These are phyloP conservation scores for Callinectes sapidus DNA, from an alignment of 2,888 invertebrate species.

Conservation along the genomic window DNA sequence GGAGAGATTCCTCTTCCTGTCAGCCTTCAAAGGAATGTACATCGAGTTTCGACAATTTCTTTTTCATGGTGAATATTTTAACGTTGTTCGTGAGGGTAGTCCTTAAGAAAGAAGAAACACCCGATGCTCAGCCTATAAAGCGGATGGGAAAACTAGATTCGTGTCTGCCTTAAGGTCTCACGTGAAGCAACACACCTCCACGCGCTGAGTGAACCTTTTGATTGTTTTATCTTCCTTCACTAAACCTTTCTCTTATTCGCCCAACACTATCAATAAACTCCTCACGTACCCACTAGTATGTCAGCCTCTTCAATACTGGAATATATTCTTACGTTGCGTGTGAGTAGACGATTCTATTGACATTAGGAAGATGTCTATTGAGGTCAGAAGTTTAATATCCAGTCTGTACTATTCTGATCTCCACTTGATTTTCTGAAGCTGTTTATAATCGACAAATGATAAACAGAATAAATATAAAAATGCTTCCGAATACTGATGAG, in stretches of 20 bases:
- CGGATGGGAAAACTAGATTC: background rate
- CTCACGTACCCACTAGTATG: background rate
- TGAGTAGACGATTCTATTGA: no score
- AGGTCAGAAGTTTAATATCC: no score
- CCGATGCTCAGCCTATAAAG: background rate
- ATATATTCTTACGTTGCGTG: no score
- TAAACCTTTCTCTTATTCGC: background rate
- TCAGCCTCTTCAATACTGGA: no score
- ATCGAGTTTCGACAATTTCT: background rate
- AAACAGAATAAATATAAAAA: no score
- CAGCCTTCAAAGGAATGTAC: background rate
- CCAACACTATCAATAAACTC: background rate
- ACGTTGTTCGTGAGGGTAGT: background rate
- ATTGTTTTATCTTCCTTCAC: background rate
- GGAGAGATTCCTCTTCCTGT: background rate
- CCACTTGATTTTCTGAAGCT: no score
- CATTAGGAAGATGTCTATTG: no score
- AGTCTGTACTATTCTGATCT: no score
- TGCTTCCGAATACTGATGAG: no score
- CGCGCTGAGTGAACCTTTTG: background rate
- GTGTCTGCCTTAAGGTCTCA: background rate
- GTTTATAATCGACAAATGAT: no score
- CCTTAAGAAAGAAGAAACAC: background rate
- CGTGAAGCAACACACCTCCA: background rate
- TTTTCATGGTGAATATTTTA: background rate